phyloP scores from a whole-genome alignment of 1,140 invertebrate genomes.

The Diabrotica virgifera region DNA sequence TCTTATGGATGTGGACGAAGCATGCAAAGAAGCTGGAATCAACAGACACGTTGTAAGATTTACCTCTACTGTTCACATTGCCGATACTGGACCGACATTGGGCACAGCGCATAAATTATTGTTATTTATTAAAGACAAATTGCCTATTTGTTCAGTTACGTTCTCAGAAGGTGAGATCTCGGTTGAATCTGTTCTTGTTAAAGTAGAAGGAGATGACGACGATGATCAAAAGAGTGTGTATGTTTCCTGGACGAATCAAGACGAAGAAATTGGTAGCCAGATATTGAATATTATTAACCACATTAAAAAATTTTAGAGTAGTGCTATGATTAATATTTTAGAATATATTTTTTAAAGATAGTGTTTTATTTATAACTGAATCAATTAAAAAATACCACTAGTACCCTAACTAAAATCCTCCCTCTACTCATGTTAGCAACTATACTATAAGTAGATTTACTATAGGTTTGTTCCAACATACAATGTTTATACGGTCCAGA shows the following conservation, averaged over 20 bases:
- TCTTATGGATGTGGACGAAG: constrained; percentile 85
- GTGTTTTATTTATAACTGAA: too few relatives aligned
- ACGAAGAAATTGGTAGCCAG: constrained; percentile 90
- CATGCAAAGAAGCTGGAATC: constrained; percentile 85
- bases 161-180: constrained; percentile 80
- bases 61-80: constrained; percentile 82
- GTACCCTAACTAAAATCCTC: too few relatives aligned
- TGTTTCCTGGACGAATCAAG: constrained; percentile 95
- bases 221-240: constrained; percentile 82
- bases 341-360: too few relatives aligned
- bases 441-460: too few relatives aligned
- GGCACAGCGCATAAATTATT: constrained; percentile 79
- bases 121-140: constrained; percentile 67
- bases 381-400: too few relatives aligned
- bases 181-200: constrained; percentile 84
- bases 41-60: constrained; percentile 78
- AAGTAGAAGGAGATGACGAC: constrained; percentile 76
- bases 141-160: constrained; percentile 74
- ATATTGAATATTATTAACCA: constrained; percentile 59
- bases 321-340: too few relatives aligned
- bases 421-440: too few relatives aligned
- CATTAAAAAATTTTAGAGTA: constrained; percentile 11
- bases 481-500: too few relatives aligned
- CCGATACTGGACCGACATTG: constrained; percentile 72
- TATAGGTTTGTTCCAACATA: too few relatives aligned